Conservation (phyloP, 2,113 vertebrate genomes). For the Lynx canadensis region DNA sequence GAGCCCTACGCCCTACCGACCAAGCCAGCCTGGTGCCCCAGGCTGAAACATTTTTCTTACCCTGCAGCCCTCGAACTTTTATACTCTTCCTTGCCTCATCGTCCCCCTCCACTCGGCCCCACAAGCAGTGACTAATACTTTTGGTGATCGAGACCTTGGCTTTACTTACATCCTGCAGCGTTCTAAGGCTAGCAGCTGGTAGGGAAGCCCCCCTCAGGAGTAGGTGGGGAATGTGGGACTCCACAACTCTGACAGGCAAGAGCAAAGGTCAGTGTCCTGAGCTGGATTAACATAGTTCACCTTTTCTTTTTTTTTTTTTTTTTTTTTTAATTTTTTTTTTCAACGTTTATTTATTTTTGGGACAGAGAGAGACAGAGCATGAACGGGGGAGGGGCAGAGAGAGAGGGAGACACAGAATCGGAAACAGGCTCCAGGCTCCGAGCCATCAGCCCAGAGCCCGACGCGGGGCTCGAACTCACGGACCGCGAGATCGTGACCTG, state of each 20-base stretch:
- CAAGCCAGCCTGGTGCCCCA: too few relatives aligned
- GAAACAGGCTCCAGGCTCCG: too few relatives aligned
- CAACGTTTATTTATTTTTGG: too few relatives aligned
- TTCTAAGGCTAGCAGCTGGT: background rate
- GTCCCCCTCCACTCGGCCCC: background rate
- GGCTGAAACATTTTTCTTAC: background rate
- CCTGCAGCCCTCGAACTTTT: background rate
- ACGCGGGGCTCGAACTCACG: too few relatives aligned
- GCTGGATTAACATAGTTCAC: background rate
- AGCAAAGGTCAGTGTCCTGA: background rate
- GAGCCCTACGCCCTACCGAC: too few relatives aligned
- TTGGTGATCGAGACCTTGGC: background rate
- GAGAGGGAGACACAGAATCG: too few relatives aligned
- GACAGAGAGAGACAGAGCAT: too few relatives aligned
- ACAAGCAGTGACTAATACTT: background rate
- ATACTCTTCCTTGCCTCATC: background rate
- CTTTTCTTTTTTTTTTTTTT: background rate
- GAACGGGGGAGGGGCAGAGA: too few relatives aligned
- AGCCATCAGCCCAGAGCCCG: too few relatives aligned
- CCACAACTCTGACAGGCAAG: background rate
- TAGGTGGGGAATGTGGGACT: background rate
- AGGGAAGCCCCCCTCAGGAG: background rate
- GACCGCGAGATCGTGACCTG: too few relatives aligned
- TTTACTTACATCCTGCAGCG: background rate
- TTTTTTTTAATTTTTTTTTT: too few relatives aligned